Percentiles rank a stretch among this genome's conserved stretches.
Conservation (phyloP, 2,797 vertebrate species). For the Chelmon rostratus region DNA sequence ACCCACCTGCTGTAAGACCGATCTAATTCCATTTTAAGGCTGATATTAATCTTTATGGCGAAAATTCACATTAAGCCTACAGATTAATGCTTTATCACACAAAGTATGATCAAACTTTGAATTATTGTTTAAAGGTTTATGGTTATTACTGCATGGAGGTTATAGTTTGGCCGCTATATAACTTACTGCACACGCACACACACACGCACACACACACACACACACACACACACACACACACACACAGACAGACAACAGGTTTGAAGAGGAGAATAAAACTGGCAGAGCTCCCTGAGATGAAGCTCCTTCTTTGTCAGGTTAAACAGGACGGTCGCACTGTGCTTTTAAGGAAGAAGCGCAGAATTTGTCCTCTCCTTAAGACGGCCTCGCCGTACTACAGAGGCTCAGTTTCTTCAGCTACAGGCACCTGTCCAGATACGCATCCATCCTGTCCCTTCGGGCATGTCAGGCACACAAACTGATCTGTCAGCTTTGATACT, state of each 20-base stretch:
- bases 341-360: constrained; percentile 60
- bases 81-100: constrained; percentile 26
- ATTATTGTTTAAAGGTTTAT: constrained; percentile 16
- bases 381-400: constrained; percentile 46
- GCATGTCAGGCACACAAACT: constrained; percentile 70
- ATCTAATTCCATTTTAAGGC: constrained; percentile 36
- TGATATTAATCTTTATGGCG: constrained; percentile 39
- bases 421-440: constrained; percentile 65
- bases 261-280: constrained; percentile 14
- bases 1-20: constrained; percentile 54
- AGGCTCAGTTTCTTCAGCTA: constrained; percentile 60
- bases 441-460: constrained; percentile 64
- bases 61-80: constrained; percentile 14
- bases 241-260: background rate
- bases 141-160: constrained; percentile 14
- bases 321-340: constrained; percentile 48
- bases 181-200: no score
- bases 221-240: background rate
- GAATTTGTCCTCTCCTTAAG: constrained; percentile 63
- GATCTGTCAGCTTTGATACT: constrained; percentile 77
- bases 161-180: constrained; percentile 1
- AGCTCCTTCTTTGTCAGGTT: constrained; percentile 32
- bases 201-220: background rate
- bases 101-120: constrained; percentile 13
- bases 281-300: constrained; percentile 21